phyloP scores from a whole-genome alignment of 2,797 vertebrate genomes.

The Sardinella longiceps region DNA sequence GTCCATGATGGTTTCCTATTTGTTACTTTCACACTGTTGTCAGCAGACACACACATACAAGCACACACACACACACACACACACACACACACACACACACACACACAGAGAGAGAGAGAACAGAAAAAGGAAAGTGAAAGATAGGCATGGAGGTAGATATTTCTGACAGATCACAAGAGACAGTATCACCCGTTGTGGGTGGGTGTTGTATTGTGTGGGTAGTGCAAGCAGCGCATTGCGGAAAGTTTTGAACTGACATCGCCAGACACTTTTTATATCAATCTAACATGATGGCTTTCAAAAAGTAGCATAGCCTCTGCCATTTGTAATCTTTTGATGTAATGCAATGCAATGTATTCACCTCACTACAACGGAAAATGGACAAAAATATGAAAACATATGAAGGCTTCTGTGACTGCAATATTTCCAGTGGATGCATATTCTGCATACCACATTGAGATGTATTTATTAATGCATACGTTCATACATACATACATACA shows the following conservation, averaged over 20 bases:
- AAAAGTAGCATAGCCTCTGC: neutral
- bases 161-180: neutral
- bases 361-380: neutral
- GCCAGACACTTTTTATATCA: neutral
- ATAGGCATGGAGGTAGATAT: slow-evolving; percentile 1
- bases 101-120: neutral
- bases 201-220: slow-evolving; percentile 19
- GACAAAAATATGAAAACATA: neutral
- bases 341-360: neutral
- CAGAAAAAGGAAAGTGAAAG: neutral
- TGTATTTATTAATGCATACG: no score
- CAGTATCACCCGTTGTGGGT: slow-evolving; percentile 6
- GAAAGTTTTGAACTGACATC: slow-evolving; percentile 19
- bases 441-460: no score
- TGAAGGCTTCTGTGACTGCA: neutral
- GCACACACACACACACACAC: slow-evolving; percentile 3
- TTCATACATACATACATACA: neutral
- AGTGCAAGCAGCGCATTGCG: slow-evolving; percentile 26
- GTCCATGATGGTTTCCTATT: neutral
- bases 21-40: neutral
- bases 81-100: neutral
- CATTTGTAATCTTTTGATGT: neutral
- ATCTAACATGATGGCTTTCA: neutral
- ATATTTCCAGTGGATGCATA: neutral
- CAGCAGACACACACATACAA: neutral